Evolutionary conservation across 2,888 invertebrate genomes (phyloP), one percentile per base, ranked within the genome.

Genomic region (Pheosia gnoma): DNA sequence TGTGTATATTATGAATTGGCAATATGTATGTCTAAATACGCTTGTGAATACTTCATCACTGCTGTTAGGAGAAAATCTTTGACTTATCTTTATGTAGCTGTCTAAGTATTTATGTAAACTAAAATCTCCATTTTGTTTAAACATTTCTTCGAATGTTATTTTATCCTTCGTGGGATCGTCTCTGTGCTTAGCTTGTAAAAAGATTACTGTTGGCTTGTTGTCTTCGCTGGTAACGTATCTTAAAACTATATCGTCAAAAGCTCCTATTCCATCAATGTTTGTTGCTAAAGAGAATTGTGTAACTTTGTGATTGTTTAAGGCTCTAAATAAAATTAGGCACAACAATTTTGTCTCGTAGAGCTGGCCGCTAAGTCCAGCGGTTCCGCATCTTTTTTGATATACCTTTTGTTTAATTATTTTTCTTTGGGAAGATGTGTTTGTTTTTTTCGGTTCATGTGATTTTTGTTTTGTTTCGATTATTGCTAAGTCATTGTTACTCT

Each of bases 341-440:
- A 75, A 62, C 8, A 77, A 39, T 60, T 77, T 77, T 37, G 71
- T 73, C 69, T 77, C 77, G 39, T 74, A 77, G 4, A 77, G 61
- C 60, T 77, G 74, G 7, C 77, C 77, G 53, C 70, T 62, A 2
- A 75, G 54, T 5, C 71, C 77, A 5, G 71, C 62, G 0, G 75
- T 74, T 25, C 71, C 74, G 25, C 57, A 13, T 59, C 67, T 55
- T 56, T 73, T 71, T 45, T 52, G 41, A 57, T 71, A 71, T 4
- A 58, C 13, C 61, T 37, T 11, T 57, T 57, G 37, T 43, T 25
- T 59, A 54, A 11, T n/a, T 5, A 8, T 47, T n/a, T 11, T 47
- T n/a, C n/a, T 8, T 7, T 45, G 5, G 7, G 43, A 41, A 41
- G 41, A 41, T 25, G 25, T 25, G 25, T 25, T 25, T 25, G 25